Evolutionary conservation across 2,113 vertebrate genomes (phyloP).

Genomic region (Laticauda colubrina): DNA sequence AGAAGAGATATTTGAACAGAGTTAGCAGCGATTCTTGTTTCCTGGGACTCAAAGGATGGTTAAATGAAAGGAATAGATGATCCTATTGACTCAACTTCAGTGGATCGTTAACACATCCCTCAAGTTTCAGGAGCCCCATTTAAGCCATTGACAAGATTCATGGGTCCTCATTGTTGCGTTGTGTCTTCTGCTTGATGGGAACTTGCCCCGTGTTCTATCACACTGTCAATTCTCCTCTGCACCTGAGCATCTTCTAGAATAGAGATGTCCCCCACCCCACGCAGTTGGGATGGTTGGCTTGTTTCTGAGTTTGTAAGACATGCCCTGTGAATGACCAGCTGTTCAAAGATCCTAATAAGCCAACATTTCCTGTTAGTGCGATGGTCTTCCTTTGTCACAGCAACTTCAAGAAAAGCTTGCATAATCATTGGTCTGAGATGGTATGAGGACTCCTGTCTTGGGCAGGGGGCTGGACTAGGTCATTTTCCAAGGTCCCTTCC

Average conservation of each 20-base stretch:
- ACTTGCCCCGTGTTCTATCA: neutral
- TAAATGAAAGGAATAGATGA: neutral
- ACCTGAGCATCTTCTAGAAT: neutral
- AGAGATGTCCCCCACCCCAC: no score
- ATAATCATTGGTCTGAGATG: no score
- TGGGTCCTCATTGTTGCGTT: neutral
- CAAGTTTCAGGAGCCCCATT: neutral
- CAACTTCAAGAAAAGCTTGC: no score
- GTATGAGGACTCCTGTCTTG: no score
- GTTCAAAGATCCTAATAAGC: neutral
- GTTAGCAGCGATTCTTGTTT: neutral
- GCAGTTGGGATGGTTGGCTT: neutral
- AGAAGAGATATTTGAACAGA: neutral
- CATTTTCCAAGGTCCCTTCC: no score
- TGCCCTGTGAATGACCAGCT: neutral
- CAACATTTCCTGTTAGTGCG: neutral
- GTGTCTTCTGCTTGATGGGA: neutral
- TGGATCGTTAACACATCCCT: no score
- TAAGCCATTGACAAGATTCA: neutral
- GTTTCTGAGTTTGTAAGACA: neutral
- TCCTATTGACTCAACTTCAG: neutral
- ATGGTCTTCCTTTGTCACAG: slow-evolving; percentile 6
- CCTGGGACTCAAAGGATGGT: neutral
- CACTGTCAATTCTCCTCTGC: no score
- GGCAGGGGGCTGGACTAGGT: no score